Evolutionary conservation across 2,113 vertebrate species (phyloP), one percentile per base, ranked within the genome.

Genomic region (Aplodontia rufa): DNA sequence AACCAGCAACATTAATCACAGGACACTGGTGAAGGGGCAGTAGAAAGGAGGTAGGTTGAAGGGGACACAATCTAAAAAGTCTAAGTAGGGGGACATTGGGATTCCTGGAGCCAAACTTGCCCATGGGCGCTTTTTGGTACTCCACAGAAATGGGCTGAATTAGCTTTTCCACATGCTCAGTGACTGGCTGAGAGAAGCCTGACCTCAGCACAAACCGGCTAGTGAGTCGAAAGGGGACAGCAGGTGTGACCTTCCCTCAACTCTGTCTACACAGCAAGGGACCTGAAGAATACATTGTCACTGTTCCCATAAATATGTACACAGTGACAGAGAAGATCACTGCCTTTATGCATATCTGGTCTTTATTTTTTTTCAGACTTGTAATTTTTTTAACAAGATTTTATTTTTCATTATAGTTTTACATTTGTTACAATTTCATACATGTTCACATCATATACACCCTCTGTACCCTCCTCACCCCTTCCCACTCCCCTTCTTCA

Each of bases 61-160:
- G n/a, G n/a, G n/a, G n/a, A n/a, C n/a, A 32, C 4, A 1, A 47
- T 76, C 66, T 37, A 16, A 24, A 86, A 53, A 66, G 60, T 26
- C 40, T n/a, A n/a, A n/a, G n/a, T n/a, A n/a, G n/a, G n/a, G 35
- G 51, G 30, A 74, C 10, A 17, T 0, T 1, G 5, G 40, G 32
- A 30, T 22, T 91, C 69, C 7, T 64, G 30, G n/a, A 82, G 35
- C 16, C 86, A 47, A 42, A 4, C 7, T 1, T 24, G 2, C 30
- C 69, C 30, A 19, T 8, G 10, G 4, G 20, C 66, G n/a, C 6
- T 79, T 83, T 53, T 69, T 35, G 1, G 9, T 12, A 8, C 66
- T 17, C 35, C 7, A 3, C 20, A 51, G 37, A 93, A 87, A 64
- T 8, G 30, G 24, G 7, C 35, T 30, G 6, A 51, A 32, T 12